Percentiles rank a stretch among this genome's conserved stretches.
These are phyloP conservation scores for Limulus polyphemus DNA, from an alignment of 2,888 invertebrate species.

Conservation along the genomic window DNA sequence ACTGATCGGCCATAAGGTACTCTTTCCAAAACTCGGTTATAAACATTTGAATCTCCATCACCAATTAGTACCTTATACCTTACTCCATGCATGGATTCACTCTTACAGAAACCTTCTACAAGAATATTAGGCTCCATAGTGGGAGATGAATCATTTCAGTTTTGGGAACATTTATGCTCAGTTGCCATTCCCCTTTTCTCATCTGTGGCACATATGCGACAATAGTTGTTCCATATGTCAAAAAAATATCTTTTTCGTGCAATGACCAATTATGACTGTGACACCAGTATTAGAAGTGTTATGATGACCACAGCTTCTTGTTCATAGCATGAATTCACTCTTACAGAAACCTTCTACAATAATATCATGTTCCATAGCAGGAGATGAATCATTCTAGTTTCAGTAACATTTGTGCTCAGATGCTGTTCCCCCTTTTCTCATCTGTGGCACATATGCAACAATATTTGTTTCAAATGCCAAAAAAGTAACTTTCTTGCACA, in stretches of 20 bases:
- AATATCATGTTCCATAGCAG: conserved; percentile 1
- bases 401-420: background rate
- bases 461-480: background rate
- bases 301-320: background rate
- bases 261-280: background rate
- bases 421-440: background rate
- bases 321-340: background rate
- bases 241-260: background rate
- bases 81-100: background rate
- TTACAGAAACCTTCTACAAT: background rate
- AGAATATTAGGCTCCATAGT: background rate
- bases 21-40: background rate
- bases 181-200: background rate
- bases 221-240: background rate
- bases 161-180: background rate
- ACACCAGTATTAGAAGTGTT: background rate
- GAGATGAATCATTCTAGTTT: background rate
- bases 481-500: background rate
- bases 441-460: background rate
- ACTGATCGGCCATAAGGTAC: background rate
- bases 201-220: background rate
- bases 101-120: background rate
- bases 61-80: background rate
- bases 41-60: background rate
- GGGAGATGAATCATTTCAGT: background rate